A percentile compares a stretch with the other conserved stretches of the same genome.
Conservation (phyloP, 2,888 invertebrate species). For the Creontiades dilutus region DNA sequence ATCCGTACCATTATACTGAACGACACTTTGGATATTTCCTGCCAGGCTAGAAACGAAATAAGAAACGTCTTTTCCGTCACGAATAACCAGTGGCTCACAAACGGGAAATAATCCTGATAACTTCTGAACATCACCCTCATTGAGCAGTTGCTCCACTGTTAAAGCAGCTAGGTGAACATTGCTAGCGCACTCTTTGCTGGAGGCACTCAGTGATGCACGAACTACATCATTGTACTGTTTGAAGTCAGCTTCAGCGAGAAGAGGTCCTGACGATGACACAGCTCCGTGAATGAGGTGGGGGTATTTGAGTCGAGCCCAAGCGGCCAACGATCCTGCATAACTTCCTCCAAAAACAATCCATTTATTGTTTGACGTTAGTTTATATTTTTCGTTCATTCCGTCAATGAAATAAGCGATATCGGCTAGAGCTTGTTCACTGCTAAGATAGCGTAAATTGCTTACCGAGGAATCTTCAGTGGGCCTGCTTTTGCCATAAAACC, state of each 20-base stretch:
- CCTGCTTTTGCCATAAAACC: conserved; percentile 95
- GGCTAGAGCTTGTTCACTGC: conserved; percentile 89
- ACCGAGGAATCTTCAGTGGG: conserved; percentile 91
- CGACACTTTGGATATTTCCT: conserved; percentile 92
- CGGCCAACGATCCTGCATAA: conserved; percentile 94
- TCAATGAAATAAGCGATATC: conserved; percentile 92
- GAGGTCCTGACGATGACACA: conserved; percentile 93
- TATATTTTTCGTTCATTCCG: conserved; percentile 84
- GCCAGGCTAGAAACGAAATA: conserved; percentile 90
- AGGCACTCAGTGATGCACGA: conserved; percentile 82
- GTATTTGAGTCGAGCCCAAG: conserved; percentile 93
- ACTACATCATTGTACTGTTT: conserved; percentile 97
- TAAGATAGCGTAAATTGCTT: conserved; percentile 89
- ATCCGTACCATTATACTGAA: conserved; percentile 90
- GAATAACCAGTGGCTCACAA: conserved; percentile 86
- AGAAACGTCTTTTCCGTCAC: conserved; percentile 83
- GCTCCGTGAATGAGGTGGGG: conserved; percentile 92
- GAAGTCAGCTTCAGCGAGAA: conserved; percentile 93
- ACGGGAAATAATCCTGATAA: conserved; percentile 80
- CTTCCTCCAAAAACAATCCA: conserved; percentile 98
- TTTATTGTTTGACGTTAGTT: conserved; percentile 83
- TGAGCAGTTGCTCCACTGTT: conserved; percentile 84
- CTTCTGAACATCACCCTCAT: conserved; percentile 80
- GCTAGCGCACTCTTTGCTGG: conserved; percentile 84
- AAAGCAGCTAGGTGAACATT: conserved; percentile 84